Evolutionary conservation across 2,113 vertebrate genomes (phyloP).

Genomic region (Micronycteris hirsuta): DNA sequence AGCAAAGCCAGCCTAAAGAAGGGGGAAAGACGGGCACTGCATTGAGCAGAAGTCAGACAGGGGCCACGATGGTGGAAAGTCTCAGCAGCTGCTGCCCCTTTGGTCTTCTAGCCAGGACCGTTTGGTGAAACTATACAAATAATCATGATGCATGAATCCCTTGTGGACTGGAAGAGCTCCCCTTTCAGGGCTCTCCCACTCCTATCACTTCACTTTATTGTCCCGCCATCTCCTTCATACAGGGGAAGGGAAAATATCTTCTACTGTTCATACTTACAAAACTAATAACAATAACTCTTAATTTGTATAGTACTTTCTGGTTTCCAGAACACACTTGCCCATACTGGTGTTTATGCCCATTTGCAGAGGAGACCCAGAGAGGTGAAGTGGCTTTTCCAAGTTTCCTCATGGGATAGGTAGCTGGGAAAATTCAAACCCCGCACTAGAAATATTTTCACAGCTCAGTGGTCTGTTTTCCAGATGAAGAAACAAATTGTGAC

Average conservation of each 20-base stretch:
- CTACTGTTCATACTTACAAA: background rate
- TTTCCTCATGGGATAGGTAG: background rate
- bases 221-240: background rate
- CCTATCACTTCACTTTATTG: background rate
- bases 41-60: background rate
- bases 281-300: background rate
- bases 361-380: background rate
- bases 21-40: background rate
- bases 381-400: background rate
- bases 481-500: background rate
- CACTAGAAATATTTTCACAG: background rate
- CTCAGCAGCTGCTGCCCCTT: background rate
- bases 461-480: background rate
- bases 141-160: background rate
- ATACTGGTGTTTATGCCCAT: background rate
- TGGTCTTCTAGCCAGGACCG: background rate
- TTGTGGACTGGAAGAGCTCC: background rate
- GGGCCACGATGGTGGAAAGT: background rate
- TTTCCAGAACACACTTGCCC: background rate
- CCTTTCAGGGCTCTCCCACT: background rate
- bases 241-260: background rate
- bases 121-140: constrained; percentile 28
- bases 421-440: background rate
- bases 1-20: background rate
- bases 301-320: background rate